Conservation (phyloP, 2,797 vertebrate species). For the Petrocephalus sullivani region DNA sequence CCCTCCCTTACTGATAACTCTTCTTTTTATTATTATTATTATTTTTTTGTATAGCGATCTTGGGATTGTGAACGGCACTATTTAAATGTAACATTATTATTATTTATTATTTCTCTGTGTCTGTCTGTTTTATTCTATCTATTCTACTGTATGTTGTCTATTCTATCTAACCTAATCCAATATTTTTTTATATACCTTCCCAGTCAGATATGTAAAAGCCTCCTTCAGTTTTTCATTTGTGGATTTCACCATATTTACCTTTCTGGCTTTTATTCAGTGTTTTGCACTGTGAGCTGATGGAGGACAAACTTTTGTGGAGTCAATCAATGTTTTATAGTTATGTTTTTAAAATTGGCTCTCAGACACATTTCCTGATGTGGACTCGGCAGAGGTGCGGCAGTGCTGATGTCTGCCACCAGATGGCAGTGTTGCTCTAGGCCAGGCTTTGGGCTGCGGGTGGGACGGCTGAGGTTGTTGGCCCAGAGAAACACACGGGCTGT, state of each 20-base stretch:
- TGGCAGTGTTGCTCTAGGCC: slow-evolving; percentile 31
- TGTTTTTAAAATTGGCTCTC: neutral
- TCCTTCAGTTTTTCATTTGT: neutral
- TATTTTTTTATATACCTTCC: neutral
- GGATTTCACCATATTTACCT: neutral
- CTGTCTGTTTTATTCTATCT: no score
- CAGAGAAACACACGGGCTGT: neutral
- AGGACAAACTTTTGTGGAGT: neutral
- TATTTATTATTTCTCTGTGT: no score
- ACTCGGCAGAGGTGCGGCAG: neutral
- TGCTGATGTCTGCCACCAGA: slow-evolving; percentile 19
- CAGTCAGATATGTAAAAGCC: neutral
- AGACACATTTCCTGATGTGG: neutral
- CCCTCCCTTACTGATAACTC: no score
- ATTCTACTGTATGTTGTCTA: no score
- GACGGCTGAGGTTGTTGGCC: neutral
- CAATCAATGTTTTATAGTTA: neutral
- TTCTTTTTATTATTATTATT: neutral
- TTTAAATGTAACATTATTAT: no score
- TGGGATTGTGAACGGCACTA: no score
- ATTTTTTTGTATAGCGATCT: neutral
- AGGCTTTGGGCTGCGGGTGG: neutral
- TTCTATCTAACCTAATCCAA: no score
- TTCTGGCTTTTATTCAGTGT: neutral
- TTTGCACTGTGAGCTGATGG: neutral